Percentiles rank a stretch among this genome's conserved stretches.
Evolutionary conservation across 2,888 invertebrate species (phyloP).

Genomic region (Drosophila nr. perissopoda): DNA sequence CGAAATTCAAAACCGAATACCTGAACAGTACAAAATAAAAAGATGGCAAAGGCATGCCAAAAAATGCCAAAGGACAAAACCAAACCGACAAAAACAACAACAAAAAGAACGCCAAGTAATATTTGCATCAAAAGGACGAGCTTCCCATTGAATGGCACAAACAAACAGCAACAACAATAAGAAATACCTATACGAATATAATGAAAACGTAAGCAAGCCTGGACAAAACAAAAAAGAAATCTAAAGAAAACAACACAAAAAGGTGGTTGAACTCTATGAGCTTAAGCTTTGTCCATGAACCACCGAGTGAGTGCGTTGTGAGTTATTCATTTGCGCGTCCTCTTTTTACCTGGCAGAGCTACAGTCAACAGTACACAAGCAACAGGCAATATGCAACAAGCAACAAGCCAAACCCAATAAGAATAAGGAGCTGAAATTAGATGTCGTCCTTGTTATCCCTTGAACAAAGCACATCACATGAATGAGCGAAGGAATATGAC

Average conservation of each 20-base stretch:
- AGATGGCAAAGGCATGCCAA: slow-evolving; percentile 25
- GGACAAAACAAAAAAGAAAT: slow-evolving; percentile 17
- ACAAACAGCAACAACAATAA: slow-evolving; percentile 42
- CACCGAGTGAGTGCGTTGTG: slow-evolving; percentile 16
- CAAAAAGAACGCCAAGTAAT: slow-evolving; percentile 19
- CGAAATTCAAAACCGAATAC: slow-evolving; percentile 66
- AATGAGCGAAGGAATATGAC: neutral
- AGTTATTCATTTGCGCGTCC: slow-evolving; percentile 44
- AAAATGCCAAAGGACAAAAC: slow-evolving; percentile 43
- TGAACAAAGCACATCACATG: slow-evolving; percentile 1
- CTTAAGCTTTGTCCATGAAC: slow-evolving; percentile 55
- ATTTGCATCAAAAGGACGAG: slow-evolving; percentile 69
- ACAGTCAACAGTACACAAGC: neutral
- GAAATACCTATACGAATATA: slow-evolving; percentile 37
- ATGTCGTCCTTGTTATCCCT: slow-evolving; percentile 39
- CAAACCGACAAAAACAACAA: slow-evolving; percentile 31
- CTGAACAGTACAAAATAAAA: slow-evolving; percentile 10
- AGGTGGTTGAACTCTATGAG: slow-evolving; percentile 69
- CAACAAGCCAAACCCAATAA: slow-evolving; percentile 36
- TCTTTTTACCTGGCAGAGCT: slow-evolving; percentile 20
- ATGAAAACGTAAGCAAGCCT: slow-evolving; percentile 11
- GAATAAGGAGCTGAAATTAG: slow-evolving; percentile 27
- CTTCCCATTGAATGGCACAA: slow-evolving; percentile 38
- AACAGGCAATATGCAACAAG: neutral
- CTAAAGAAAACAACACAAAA: slow-evolving; percentile 22